These are phyloP conservation scores for Clavelina lepadiformis DNA, from an alignment of 23 tunicate species.

Conservation along the genomic window DNA sequence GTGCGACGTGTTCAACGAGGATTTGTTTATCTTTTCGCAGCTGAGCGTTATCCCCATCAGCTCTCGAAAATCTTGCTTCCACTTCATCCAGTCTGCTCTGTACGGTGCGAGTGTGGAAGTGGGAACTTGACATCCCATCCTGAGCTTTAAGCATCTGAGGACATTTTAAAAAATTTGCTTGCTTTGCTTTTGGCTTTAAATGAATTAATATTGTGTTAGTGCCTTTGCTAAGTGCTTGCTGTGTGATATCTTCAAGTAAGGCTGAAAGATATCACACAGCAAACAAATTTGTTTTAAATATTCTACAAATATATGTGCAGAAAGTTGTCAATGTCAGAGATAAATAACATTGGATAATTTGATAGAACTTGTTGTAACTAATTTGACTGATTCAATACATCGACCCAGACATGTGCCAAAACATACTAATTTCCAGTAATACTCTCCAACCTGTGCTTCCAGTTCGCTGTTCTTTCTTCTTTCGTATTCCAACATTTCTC, in stretches of 20 bases:
- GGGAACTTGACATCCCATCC: conserved; percentile 63
- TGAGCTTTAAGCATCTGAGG: conserved; percentile 59
- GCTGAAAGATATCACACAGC: too few relatives aligned
- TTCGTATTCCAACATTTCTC: conserved; percentile 69
- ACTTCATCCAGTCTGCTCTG: conserved; percentile 62
- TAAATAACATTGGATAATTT: too few relatives aligned
- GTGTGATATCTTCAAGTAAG: too few relatives aligned
- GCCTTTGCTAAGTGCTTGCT: too few relatives aligned
- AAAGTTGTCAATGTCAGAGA: too few relatives aligned
- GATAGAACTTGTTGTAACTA: too few relatives aligned
- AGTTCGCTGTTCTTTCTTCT: conserved; percentile 56
- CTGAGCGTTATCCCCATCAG: conserved; percentile 72
- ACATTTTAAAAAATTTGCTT: too few relatives aligned
- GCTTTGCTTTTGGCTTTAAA: too few relatives aligned
- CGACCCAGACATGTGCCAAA: neutral
- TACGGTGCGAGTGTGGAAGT: conserved; percentile 48
- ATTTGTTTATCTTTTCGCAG: conserved; percentile 78
- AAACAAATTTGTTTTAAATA: too few relatives aligned
- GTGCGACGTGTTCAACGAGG: conserved; percentile 74
- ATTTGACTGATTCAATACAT: too few relatives aligned
- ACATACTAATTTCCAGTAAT: neutral
- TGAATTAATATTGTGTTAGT: too few relatives aligned
- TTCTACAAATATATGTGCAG: too few relatives aligned
- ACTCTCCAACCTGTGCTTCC: conserved; percentile 40
- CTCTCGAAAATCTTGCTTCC: conserved; percentile 45